These are phyloP conservation scores for Rattus rattus DNA, from an alignment of 2,113 vertebrate species.

Conservation along the genomic window DNA sequence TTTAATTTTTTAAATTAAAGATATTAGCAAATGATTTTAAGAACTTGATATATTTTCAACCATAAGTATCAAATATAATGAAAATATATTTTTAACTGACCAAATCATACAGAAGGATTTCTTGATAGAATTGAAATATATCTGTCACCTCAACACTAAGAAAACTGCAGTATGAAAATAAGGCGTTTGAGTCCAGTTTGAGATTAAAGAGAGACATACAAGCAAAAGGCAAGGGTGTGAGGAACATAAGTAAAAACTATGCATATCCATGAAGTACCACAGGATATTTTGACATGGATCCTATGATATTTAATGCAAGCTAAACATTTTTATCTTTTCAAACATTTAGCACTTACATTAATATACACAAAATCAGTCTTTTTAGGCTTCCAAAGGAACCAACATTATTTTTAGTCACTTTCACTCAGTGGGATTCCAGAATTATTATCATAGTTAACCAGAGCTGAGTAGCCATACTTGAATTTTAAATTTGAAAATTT, in stretches of 20 bases:
- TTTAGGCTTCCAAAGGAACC: neutral
- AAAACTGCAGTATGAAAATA: neutral
- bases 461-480: neutral
- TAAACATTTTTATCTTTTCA: neutral
- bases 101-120: neutral
- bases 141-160: neutral
- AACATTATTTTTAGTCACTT: neutral
- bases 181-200: neutral
- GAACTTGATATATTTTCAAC: neutral
- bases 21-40: neutral
- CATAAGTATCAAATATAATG: neutral
- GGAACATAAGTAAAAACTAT: neutral
- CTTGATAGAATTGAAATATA: neutral
- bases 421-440: neutral
- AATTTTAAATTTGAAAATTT: neutral
- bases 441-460: neutral
- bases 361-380: too few relatives aligned
- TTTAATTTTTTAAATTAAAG: neutral
- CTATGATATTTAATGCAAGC: too few relatives aligned
- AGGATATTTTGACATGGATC: neutral
- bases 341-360: neutral
- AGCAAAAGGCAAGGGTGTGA: neutral
- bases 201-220: neutral
- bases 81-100: neutral
- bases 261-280: neutral